Base-by-base conservation (phyloP, 2,797 vertebrate genomes). In the Mareca penelope region DNA sequence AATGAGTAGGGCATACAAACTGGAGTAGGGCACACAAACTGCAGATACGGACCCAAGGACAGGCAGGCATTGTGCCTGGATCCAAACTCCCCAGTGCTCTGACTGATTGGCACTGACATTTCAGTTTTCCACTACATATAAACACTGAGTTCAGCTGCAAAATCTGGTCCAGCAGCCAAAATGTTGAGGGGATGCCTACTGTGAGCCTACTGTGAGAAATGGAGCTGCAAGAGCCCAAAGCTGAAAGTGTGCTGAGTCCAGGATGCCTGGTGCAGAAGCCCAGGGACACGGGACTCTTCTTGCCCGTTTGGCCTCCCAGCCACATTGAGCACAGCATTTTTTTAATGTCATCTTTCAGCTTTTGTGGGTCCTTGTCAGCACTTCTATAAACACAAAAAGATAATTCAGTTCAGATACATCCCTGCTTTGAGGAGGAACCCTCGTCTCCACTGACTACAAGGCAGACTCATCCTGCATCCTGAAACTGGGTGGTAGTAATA, bases 71-170 rank as follows among this genome's bases (percentile, higher is more conserved):
- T 0, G 1, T 31, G 86, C 55, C 80, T 91, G 46, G 18, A 85
- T 70, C 85, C 68, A 48, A 88, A 75, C 24, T 92, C 67, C 64
- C 65, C n/a, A 72, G 83, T 55, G 68, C 50, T 92, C 72, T 80
- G 75, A 90, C 61, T 89, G 89, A 92, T 72, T 52, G 14, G 46
- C 79, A 77, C 37, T 82, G 75, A 71, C 64, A 0, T 85, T 95
- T 83, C 72, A 71, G 81, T 92, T 93, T 80, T 85, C 44, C 42
- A 63, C 69, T 89, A 90, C 59, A 52, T 67, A 65, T 13, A 83
- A 95, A 93, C 82, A 89, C 35, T 65, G 57, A 80, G 50, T 22
- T 94, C 76, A 88, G 79, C 85, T 76, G 65, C 82, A 79, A 89
- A 93, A 46, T 76, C 79, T 88, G 76, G 46, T 85, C 26, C 82